Evolutionary conservation across 2,888 invertebrate genomes (phyloP).

Genomic region (Melanostoma scalare): DNA sequence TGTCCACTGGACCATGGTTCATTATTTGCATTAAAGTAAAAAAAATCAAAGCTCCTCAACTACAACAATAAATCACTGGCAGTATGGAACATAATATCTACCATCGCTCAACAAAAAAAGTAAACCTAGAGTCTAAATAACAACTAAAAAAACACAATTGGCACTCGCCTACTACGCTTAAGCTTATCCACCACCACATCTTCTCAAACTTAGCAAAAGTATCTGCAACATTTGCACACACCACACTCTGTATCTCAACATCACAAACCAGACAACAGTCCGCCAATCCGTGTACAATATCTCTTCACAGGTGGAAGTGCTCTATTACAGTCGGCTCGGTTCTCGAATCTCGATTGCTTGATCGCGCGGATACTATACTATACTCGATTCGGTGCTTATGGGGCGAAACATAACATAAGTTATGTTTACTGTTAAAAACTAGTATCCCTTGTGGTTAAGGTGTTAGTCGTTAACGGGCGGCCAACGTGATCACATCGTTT

Average conservation of each 20-base stretch:
- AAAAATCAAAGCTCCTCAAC: constrained; percentile 23
- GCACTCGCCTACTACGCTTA: constrained; percentile 36
- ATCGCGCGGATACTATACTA: constrained; percentile 29
- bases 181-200: constrained; percentile 40
- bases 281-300: constrained; percentile 31
- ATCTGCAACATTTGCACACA: constrained; percentile 22
- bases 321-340: background rate
- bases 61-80: constrained; percentile 32
- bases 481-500: constrained; percentile 80
- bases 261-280: constrained; percentile 23
- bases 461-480: constrained; percentile 82
- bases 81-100: constrained; percentile 21
- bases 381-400: constrained; percentile 15
- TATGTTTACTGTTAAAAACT: constrained; percentile 78
- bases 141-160: constrained; percentile 36
- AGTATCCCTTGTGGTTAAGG: constrained; percentile 78
- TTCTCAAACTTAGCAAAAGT: constrained; percentile 23
- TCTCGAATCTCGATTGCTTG: constrained; percentile 14
- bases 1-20: constrained; percentile 14
- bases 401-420: constrained; percentile 42
- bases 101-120: constrained; percentile 31
- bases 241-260: constrained; percentile 32
- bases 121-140: background rate
- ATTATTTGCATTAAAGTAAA: constrained; percentile 30
- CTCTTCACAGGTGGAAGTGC: constrained; percentile 52